These are phyloP conservation scores for Eumacrocentrus americanus DNA, from an alignment of 2,888 invertebrate genomes.

Conservation along the genomic window DNA sequence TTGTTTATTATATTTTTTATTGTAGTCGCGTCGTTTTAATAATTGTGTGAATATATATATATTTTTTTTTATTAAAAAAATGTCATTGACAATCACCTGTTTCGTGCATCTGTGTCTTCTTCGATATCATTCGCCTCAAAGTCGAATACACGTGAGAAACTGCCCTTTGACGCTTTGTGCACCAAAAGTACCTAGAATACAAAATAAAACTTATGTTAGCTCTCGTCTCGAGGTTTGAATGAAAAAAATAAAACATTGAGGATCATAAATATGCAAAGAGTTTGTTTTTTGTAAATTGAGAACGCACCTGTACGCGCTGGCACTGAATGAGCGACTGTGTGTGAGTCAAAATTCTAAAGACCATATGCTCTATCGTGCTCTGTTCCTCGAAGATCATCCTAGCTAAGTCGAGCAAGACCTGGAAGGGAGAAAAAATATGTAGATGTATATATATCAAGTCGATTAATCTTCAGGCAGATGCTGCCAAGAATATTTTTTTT, in stretches of 20 bases:
- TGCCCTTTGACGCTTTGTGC: slow-evolving; percentile 88
- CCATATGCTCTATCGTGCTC: slow-evolving; percentile 94
- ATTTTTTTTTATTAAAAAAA: slow-evolving; percentile 35
- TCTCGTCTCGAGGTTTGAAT: not conserved
- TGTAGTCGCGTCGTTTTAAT: not conserved
- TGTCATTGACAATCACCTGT: slow-evolving; percentile 64
- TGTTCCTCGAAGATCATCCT: slow-evolving; percentile 97
- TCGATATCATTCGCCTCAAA: slow-evolving; percentile 88
- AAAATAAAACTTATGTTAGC: too few species aligned
- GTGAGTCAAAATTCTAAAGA: slow-evolving; percentile 90
- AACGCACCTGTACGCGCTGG: slow-evolving; percentile 86
- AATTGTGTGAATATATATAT: not conserved
- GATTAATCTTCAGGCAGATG: not conserved
- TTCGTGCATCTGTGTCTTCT: slow-evolving; percentile 80
- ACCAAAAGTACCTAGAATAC: slow-evolving; percentile 78
- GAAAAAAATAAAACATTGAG: not conserved
- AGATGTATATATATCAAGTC: not conserved
- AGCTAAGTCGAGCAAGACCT: slow-evolving; percentile 90
- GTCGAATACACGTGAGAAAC: slow-evolving; percentile 93
- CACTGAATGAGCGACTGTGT: slow-evolving; percentile 94
- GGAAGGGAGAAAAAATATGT: not conserved
- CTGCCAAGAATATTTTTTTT: not conserved
- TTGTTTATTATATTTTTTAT: not conserved
- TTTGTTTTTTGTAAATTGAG: not conserved
- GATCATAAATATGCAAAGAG: not conserved